Percentiles rank a stretch among this genome's conserved stretches.
These are phyloP conservation scores for Amphiprion ocellaris DNA, from an alignment of 2,113 vertebrate genomes.

Conservation along the genomic window DNA sequence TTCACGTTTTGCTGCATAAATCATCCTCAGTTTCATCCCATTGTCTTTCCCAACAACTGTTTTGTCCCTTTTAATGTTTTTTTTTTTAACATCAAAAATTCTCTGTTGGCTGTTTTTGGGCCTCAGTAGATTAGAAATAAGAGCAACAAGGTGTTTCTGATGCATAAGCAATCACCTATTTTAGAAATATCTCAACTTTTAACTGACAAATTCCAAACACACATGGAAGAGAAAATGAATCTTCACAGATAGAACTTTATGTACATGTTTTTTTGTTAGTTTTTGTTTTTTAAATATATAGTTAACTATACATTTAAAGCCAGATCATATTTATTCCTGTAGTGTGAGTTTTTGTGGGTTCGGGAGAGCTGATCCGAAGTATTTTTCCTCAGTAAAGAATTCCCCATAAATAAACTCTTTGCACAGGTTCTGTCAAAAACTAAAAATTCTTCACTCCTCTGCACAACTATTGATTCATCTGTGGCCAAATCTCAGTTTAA, in stretches of 20 bases:
- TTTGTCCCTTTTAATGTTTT: too few relatives aligned
- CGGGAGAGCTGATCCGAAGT: slow-evolving; percentile 72
- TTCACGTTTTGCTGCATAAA: too few relatives aligned
- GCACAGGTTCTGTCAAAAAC: too few relatives aligned
- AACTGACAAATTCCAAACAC: slow-evolving; percentile 12
- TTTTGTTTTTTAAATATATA: slow-evolving; percentile 27
- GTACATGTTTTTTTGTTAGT: slow-evolving; percentile 54
- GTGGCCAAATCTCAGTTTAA: too few relatives aligned
- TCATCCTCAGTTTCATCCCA: too few relatives aligned
- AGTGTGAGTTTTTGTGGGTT: slow-evolving; percentile 59
- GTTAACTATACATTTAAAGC: slow-evolving; percentile 79
- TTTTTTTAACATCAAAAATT: not conserved
- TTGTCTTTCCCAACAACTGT: too few relatives aligned
- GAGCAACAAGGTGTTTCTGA: slow-evolving; percentile 31
- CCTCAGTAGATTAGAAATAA: slow-evolving; percentile 38
- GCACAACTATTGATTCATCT: too few relatives aligned
- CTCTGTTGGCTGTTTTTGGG: slow-evolving; percentile 45
- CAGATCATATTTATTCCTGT: slow-evolving; percentile 81
- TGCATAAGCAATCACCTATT: not conserved
- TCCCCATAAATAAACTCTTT: too few relatives aligned
- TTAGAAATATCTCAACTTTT: slow-evolving; percentile 7
- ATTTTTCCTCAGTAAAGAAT: slow-evolving; percentile 43
- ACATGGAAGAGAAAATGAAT: slow-evolving; percentile 18
- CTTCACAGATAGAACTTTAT: not conserved
- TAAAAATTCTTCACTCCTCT: too few relatives aligned